Percentiles rank a stretch among this genome's conserved stretches.
Evolutionary conservation across 2,113 vertebrate species (phyloP).

Genomic region (Dolichallabes microphthalmus): DNA sequence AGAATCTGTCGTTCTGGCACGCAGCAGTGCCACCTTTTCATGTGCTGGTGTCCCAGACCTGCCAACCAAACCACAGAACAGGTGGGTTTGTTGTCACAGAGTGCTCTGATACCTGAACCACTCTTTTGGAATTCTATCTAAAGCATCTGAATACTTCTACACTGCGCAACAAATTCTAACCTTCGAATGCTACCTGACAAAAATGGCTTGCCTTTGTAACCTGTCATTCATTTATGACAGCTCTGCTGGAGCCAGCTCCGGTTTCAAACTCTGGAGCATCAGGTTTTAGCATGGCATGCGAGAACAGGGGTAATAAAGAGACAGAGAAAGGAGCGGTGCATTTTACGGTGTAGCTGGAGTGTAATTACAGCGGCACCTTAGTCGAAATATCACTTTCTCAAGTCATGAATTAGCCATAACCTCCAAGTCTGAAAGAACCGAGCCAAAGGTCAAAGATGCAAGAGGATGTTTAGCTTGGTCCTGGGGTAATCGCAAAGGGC

Average conservation of each 20-base stretch:
- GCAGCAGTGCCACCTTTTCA: conserved; percentile 1
- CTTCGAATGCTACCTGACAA: not conserved
- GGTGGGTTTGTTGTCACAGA: not conserved
- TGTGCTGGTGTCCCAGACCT: not conserved
- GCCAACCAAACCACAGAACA: not conserved
- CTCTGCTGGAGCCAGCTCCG: conserved; percentile 26
- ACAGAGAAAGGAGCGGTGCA: conserved; percentile 13
- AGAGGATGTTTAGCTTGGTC: not conserved
- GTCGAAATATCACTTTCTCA: conserved; percentile 49
- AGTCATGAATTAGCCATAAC: conserved; percentile 52
- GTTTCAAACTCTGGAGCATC: conserved; percentile 25
- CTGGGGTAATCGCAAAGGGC: conserved; percentile 8
- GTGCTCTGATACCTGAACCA: not conserved
- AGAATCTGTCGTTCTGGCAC: not conserved
- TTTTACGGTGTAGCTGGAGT: conserved; percentile 50
- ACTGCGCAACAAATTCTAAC: conserved; percentile 3
- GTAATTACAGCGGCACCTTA: conserved; percentile 56
- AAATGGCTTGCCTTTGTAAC: not conserved
- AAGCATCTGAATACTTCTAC: not conserved
- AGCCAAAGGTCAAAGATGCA: conserved; percentile 21
- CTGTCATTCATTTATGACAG: not conserved
- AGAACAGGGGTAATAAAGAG: conserved; percentile 22
- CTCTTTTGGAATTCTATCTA: not conserved
- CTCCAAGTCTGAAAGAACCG: conserved; percentile 12
- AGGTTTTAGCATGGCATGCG: conserved; percentile 27